Conservation (phyloP, 2,797 vertebrate species). For the Orestias chungarensis region DNA sequence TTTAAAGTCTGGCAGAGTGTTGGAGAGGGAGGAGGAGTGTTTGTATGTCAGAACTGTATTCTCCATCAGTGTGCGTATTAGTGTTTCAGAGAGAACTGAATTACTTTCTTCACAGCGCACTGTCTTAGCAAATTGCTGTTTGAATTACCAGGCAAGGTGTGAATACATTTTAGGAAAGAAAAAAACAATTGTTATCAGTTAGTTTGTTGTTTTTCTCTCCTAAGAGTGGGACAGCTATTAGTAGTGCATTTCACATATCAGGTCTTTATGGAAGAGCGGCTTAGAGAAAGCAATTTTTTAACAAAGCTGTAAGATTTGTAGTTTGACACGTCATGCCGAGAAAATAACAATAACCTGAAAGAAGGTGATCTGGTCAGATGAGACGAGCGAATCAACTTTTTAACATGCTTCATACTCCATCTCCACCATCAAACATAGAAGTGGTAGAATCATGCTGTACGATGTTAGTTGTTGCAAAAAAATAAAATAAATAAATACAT, state of each 20-base stretch:
- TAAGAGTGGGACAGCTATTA: constrained; percentile 2
- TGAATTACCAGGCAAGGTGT: constrained; percentile 19
- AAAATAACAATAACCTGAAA: background rate
- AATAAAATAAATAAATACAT: background rate
- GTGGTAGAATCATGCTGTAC: background rate
- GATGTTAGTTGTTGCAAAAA: background rate
- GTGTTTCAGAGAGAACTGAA: constrained; percentile 28
- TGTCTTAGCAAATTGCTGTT: constrained; percentile 32
- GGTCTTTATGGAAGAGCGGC: background rate
- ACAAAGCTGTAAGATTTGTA: background rate
- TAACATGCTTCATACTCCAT: background rate
- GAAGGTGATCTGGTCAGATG: background rate
- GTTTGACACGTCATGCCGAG: background rate
- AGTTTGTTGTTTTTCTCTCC: constrained; percentile 17
- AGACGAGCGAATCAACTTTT: background rate
- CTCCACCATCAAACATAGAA: background rate
- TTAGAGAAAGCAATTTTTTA: background rate
- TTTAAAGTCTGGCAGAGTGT: constrained; percentile 44
- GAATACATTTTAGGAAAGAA: constrained; percentile 23
- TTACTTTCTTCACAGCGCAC: constrained; percentile 31
- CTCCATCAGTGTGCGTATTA: constrained; percentile 18
- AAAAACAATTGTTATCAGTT: constrained; percentile 10
- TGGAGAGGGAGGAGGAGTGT: constrained; percentile 41
- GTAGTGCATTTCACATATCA: background rate
- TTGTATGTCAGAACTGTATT: constrained; percentile 18